Base-by-base conservation (phyloP, 2,113 vertebrate species). In the Parus major region DNA sequence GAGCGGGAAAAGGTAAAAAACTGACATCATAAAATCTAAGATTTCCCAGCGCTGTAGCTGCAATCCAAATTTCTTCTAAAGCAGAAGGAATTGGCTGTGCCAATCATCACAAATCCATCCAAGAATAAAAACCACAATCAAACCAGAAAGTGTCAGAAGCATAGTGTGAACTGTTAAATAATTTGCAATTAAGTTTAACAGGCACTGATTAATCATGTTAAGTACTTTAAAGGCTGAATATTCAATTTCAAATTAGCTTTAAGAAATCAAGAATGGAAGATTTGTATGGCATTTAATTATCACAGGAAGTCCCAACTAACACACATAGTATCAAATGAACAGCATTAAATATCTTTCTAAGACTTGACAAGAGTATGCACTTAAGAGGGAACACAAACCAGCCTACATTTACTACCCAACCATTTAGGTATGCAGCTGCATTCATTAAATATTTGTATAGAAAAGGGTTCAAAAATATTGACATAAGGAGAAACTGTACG, bases 401-500 rank as follows among this genome's bases (percentile, higher is more conserved):
- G 39, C 41, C 47, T 52, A 78, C 24, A 47, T 42, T 70, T 66
- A 87, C 79, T 81, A 86, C 79, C 35, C 80, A 94, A 69, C 2
- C 81, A 59, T 50, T 89, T 76, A 70, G 72, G 77, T 82, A 95
- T 87, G 86, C 77, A 92, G 72, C 36, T 46, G 80, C 77, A 91
- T 86, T 91, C 80, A 56, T 92, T 49, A 93, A 94, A 93, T 95
- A 95, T 88, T 95, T 96, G 91, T 68, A 73, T 13, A 78, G 72
- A 91, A 95, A 92, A 83, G 18, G 52, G 33, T 88, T 93, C 4
- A 16, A 76, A 88, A 94, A 93, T 86, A 93, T 65, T 92, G 76
- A 90, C 83, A 68, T 41, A 88, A 91, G 77, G 55, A 94, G 53
- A 88, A 88, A 31, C 12, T 59, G 22, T 36, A 79, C 22, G 24